Base-by-base conservation (phyloP, 2,797 vertebrate species). In the Galaxias olidus region DNA sequence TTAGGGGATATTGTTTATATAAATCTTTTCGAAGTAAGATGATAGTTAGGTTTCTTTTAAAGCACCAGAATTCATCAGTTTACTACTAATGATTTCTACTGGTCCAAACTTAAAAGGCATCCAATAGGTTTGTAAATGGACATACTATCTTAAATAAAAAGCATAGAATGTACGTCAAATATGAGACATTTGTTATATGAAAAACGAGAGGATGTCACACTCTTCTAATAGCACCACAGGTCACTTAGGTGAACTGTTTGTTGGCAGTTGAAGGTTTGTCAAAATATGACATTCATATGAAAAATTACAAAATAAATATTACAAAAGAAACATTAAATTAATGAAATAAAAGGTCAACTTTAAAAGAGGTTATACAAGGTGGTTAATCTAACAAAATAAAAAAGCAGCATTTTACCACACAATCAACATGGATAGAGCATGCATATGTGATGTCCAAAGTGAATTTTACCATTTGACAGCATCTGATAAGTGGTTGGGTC, bases 221-320 rank as follows among this genome's bases (percentile, higher is more conserved):
- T 75, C 10, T 14, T 59, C 49, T 67, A 44, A 72, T 76, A 88
- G 88, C 86, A 89, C 87, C 87, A 76, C 55, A 73, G 76, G 80
- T 81, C 82, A 7, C 3, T 1, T 51, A 19, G 54, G 47, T 61
- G 80, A 78, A 79, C 76, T 53, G 14, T 40, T 13, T 84, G 83
- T 80, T 84, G 73, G 73, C 76, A 76, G 77, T 74, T 40, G 8
- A 75, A 10, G 63, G 45, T 43, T 53, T 9, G 57, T 43, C 42
- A 65, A 58, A 19, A 60, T 19, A 41, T 54, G 12, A 51, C 20
- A 50, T 30, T 42, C 14, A 11, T 49, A 41, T 12, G 17, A n/a
- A 64, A 30, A 59, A 69, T 56, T 52, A 41, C 59, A 57, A 72
- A 66, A 68, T 60, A 69, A 7, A 57, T 48, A 53, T 50, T 53